These are phyloP conservation scores for Echinometra lucunter DNA, from an alignment of 53 echinoderm and acorn worm species.

Conservation along the genomic window DNA sequence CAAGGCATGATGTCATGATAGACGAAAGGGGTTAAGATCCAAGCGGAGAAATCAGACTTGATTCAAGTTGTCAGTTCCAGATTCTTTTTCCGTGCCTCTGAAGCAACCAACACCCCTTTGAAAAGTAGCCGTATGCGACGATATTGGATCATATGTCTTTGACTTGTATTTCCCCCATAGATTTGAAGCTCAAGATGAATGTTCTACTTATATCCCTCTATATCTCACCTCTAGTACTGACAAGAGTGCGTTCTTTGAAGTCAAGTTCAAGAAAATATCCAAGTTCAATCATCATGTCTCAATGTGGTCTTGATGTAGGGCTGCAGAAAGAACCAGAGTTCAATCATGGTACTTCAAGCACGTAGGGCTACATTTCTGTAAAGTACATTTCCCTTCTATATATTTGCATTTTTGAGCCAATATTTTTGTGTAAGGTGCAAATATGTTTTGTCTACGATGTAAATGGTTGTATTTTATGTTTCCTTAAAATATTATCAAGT, in stretches of 20 bases:
- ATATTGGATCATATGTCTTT: constrained; percentile 9
- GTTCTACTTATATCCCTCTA: background rate
- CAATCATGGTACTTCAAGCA: background rate
- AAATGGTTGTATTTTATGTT: background rate
- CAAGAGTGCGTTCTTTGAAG: background rate
- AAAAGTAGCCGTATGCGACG: constrained; percentile 6
- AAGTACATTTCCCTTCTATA: background rate
- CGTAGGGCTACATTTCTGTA: background rate
- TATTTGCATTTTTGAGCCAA: too few species aligned
- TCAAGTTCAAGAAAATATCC: constrained; percentile 4
- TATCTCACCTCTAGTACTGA: background rate
- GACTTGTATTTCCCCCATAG: constrained; percentile 1
- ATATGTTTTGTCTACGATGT: background rate
- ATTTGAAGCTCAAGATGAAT: constrained; percentile 44
- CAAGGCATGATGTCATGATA: background rate
- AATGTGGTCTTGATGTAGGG: background rate
- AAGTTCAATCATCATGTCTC: constrained; percentile 28
- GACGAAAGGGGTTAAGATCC: constrained; percentile 7
- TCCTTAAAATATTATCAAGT: background rate
- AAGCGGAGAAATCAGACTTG: constrained; percentile 38
- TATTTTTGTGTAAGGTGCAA: background rate
- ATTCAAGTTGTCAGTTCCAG: constrained; percentile 30
- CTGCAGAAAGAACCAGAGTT: background rate
- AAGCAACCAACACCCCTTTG: constrained; percentile 54
- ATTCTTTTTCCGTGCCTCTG: constrained; percentile 25